Evolutionary conservation across 2,888 invertebrate species (phyloP).

Genomic region (Aphidoletes aphidimyza): DNA sequence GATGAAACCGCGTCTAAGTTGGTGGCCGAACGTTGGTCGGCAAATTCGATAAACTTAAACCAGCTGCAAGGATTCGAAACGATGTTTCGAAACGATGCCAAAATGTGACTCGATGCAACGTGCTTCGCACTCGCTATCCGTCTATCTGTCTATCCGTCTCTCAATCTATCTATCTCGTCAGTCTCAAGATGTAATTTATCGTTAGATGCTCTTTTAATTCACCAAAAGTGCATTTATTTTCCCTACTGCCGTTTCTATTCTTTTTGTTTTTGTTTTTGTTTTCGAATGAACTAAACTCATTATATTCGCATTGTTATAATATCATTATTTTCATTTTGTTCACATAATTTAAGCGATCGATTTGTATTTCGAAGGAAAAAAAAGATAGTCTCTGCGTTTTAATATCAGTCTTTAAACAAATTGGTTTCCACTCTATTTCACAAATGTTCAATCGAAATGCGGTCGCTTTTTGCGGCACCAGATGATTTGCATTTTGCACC

Average conservation of each 20-base stretch:
- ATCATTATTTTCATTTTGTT: background rate
- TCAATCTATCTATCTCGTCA: background rate
- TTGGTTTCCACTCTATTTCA: conserved; percentile 28
- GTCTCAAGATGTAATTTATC: background rate
- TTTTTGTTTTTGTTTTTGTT: background rate
- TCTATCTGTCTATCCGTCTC: background rate
- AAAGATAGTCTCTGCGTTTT: background rate
- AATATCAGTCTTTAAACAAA: conserved; percentile 42
- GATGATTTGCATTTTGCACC: background rate
- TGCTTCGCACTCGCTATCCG: no score
- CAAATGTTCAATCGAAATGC: conserved; percentile 22
- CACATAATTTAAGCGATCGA: background rate
- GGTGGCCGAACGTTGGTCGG: no score
- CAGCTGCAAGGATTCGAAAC: no score
- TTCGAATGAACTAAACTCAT: background rate
- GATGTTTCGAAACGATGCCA: no score
- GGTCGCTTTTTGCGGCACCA: conserved; percentile 9
- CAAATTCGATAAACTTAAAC: no score
- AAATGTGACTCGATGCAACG: no score
- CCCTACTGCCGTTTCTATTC: background rate
- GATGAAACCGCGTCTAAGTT: background rate
- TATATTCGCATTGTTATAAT: background rate
- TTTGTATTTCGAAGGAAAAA: no score
- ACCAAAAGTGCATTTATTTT: background rate
- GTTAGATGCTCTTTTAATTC: conserved; percentile 1